A percentile compares a stretch with the other conserved stretches of the same genome.
Conservation (phyloP, 1,140 invertebrate species). For the Diorhabda sublineata region DNA sequence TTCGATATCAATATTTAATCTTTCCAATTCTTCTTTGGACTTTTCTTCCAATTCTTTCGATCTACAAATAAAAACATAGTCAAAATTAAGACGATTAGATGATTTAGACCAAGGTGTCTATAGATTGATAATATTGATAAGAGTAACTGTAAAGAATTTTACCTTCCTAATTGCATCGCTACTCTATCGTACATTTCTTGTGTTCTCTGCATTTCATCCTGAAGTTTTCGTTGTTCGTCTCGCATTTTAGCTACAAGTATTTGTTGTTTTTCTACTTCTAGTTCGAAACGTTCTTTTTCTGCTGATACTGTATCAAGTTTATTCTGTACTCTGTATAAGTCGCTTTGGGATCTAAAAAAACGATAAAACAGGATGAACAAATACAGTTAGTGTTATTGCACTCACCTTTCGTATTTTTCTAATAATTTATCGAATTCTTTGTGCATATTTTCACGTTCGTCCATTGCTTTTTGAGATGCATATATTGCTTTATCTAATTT, state of each 20-base stretch:
- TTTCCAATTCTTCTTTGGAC: conserved; percentile 81
- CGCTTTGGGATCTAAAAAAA: conserved; percentile 71
- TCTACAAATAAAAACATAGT: conserved; percentile 43
- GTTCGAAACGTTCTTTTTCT: conserved; percentile 77
- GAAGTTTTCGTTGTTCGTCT: conserved; percentile 79
- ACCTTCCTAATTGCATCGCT: conserved; percentile 66
- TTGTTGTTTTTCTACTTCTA: conserved; percentile 82
- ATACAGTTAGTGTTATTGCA: conserved; percentile 9
- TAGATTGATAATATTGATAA: not conserved
- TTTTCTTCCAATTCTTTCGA: conserved; percentile 89
- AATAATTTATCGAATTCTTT: conserved; percentile 89
- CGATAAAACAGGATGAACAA: no score
- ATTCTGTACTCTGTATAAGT: conserved; percentile 82
- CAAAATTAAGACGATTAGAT: no score
- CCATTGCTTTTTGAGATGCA: conserved; percentile 72
- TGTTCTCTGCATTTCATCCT: conserved; percentile 76
- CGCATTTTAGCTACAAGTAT: conserved; percentile 72
- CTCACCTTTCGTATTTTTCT: conserved; percentile 88
- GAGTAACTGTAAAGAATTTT: not conserved
- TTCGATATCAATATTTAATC: conserved; percentile 71
- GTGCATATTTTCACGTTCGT: conserved; percentile 82
- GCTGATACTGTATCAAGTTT: conserved; percentile 81
- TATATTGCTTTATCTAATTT: conserved; percentile 83
- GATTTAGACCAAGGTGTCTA: no score
- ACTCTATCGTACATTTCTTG: conserved; percentile 86